Percentiles rank a stretch among this genome's conserved stretches.
Evolutionary conservation across 2,888 invertebrate genomes (phyloP).

Genomic region (Parelbella ahira): DNA sequence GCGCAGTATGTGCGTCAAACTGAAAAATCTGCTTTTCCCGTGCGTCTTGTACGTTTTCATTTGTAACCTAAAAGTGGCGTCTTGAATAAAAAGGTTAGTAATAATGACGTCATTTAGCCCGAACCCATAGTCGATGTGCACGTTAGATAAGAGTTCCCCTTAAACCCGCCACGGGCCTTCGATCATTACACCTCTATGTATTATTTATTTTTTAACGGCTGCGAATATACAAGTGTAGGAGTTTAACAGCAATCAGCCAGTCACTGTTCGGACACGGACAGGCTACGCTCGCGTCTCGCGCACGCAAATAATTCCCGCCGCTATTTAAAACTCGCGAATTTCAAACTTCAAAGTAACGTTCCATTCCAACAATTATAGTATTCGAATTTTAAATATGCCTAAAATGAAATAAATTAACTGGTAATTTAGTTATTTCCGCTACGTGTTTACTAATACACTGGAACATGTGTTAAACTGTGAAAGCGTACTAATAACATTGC

Average conservation of each 20-base stretch:
- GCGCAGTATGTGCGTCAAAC: too few relatives aligned
- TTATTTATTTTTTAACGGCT: slow-evolving; percentile 70
- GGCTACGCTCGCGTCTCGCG: slow-evolving; percentile 55
- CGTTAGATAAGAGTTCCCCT: slow-evolving; percentile 62
- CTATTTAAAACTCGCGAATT: slow-evolving; percentile 51
- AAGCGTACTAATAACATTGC: slow-evolving; percentile 50
- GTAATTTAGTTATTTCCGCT: slow-evolving; percentile 22
- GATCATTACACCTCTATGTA: slow-evolving; percentile 61
- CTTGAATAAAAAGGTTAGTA: too few relatives aligned
- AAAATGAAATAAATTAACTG: slow-evolving; percentile 63
- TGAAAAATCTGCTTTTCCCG: too few relatives aligned
- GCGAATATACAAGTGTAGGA: slow-evolving; percentile 69
- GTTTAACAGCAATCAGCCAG: slow-evolving; percentile 62
- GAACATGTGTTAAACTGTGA: slow-evolving; percentile 56
- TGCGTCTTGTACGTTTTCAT: too few relatives aligned
- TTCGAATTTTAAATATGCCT: slow-evolving; percentile 54
- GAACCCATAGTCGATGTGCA: slow-evolving; percentile 31
- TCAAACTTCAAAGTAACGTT: slow-evolving; percentile 37
- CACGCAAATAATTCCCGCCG: slow-evolving; percentile 59
- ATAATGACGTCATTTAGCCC: slow-evolving; percentile 18
- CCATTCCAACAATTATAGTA: slow-evolving; percentile 35
- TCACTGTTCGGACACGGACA: slow-evolving; percentile 60
- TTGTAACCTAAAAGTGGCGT: too few relatives aligned
- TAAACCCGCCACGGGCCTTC: slow-evolving; percentile 57
- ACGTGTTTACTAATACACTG: slow-evolving; percentile 27